Conservation (phyloP, 2,888 invertebrate species). For the Anoplius nigerrimus region DNA sequence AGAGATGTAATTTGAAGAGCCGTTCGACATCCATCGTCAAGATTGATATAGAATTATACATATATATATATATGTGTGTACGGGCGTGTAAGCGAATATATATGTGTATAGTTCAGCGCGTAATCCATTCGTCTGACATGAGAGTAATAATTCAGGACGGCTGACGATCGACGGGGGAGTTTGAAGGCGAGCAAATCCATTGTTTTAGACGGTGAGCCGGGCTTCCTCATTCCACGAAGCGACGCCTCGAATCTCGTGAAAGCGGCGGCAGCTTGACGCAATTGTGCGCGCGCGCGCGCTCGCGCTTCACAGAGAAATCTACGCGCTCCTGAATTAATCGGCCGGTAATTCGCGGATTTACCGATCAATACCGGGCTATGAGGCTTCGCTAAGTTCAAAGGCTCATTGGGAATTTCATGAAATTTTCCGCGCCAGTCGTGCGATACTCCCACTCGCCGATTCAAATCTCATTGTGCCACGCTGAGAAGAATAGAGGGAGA, state of each 20-base stretch:
- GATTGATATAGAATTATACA: neutral
- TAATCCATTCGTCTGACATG: conserved; percentile 8
- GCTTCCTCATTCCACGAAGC: conserved; percentile 24
- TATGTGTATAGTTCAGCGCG: neutral
- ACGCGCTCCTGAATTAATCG: neutral
- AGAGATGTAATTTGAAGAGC: no score
- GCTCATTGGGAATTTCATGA: no score
- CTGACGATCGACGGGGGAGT: conserved; percentile 27
- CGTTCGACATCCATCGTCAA: neutral
- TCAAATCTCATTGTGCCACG: no score
- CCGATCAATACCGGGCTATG: no score
- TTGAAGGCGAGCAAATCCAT: conserved; percentile 32
- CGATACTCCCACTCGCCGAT: no score
- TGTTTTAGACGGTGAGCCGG: conserved; percentile 18
- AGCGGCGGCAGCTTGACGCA: neutral
- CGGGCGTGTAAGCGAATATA: neutral
- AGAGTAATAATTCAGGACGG: conserved; percentile 30
- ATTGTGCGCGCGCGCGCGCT: conserved; percentile 20
- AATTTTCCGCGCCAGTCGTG: no score
- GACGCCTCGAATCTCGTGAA: no score
- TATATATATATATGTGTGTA: neutral
- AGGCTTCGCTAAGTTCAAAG: no score
- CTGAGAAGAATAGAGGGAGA: no score
- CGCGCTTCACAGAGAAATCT: conserved; percentile 31
- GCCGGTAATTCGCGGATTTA: no score